phyloP scores from a whole-genome alignment of 2,113 vertebrate species.

The Semnornis frantzii region DNA sequence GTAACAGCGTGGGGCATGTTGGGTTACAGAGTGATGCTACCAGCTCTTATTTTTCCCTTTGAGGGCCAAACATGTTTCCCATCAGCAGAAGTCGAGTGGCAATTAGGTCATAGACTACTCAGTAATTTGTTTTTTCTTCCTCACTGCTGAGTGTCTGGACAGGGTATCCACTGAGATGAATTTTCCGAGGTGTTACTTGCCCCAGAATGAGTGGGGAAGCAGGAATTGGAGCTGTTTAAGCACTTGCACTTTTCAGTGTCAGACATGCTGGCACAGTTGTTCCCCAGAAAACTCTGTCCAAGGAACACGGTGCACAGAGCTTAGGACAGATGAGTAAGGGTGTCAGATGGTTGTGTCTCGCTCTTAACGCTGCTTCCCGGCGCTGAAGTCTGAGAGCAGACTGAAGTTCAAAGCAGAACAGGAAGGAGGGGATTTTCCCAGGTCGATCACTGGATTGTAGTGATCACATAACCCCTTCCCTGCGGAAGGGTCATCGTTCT shows the following conservation, averaged over 20 bases:
- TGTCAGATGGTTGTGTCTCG: not conserved
- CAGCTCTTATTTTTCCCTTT: not conserved
- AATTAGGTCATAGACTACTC: not conserved
- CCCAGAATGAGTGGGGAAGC: not conserved
- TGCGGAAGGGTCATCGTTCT: not conserved
- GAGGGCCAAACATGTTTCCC: not conserved
- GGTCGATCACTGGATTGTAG: not conserved
- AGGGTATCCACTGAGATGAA: not conserved
- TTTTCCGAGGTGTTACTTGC: not conserved
- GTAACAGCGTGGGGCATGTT: not conserved
- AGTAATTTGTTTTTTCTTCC: not conserved
- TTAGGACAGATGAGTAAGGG: not conserved
- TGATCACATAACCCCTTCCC: not conserved
- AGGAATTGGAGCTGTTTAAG: not conserved
- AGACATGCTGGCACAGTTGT: not conserved
- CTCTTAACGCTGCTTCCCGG: not conserved
- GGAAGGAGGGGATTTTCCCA: not conserved
- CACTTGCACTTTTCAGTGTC: not conserved
- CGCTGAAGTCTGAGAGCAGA: not conserved
- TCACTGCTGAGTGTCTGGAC: not conserved
- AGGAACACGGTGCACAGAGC: not conserved
- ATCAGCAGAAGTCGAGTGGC: not conserved
- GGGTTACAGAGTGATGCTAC: not conserved
- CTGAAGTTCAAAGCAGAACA: not conserved
- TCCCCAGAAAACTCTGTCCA: not conserved